Evolutionary conservation across 1,140 invertebrate genomes (phyloP), one percentile per base, ranked within the genome.

Genomic region (Carcinoscorpius rotundicauda): DNA sequence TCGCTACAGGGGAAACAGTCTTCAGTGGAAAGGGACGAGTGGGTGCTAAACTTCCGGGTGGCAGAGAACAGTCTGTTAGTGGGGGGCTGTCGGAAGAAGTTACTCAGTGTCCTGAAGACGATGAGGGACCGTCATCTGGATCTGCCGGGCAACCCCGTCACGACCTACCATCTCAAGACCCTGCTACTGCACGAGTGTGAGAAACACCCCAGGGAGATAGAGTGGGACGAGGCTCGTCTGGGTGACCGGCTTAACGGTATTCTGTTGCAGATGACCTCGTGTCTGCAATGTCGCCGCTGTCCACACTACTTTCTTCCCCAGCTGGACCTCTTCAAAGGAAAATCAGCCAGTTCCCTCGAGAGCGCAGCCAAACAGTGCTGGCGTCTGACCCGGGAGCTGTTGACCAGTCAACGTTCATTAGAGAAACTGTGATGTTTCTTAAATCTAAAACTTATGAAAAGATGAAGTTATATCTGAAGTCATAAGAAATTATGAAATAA

Each of bases 11-110:
- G 93, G 10, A 96, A 97, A 76, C 92, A 95, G 75, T 90, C 89
- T 0, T 91, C 92, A 0, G 95, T 97, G 85, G 96, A 99, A 76
- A 95, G 95, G 0, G 96, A 98, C 78, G 93, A 95, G 29, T 99
- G 95, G 95, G 90, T 93, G 9, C 80, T 98, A 72, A 92, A 87
- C 8, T 98, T 98, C 79, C 83, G 86, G 59, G 93, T 97, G 73
- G 93, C 94, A 0, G 96, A 98, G 77, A 91, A 94, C 74, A 81
- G 92, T 63, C 78, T 99, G 3, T 80, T 98, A 0, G 86, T 71
- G 68, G 91, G 92, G 10, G 92, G 89, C 0, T 93, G 91, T 75
- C 80, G 94, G 29, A 83, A 85, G 66, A 86, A 91, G 68, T 95
- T 91, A 75, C 79, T 97, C 49, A 94, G 90, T 75, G 91, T 97